Evolutionary conservation across 37 sponge, comb jelly and placozoan genomes (phyloP).

Genomic region (Halisarca cf. caerulea): DNA sequence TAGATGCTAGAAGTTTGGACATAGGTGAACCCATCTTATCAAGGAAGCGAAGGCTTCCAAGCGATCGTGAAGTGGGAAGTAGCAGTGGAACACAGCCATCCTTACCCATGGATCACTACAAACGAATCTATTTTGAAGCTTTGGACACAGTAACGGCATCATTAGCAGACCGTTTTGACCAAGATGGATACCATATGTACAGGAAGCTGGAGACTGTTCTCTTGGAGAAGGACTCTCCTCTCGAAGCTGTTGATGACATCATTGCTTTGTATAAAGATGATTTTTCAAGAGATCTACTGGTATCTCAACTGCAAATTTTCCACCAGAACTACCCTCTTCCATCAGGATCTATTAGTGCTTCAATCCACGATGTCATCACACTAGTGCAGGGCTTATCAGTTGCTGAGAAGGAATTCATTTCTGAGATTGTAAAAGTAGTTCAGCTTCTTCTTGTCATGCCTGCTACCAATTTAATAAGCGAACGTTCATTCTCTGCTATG

Average conservation of each 20-base stretch:
- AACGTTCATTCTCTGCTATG: slow-evolving; percentile 22
- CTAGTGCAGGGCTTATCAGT: not conserved
- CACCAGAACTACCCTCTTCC: slow-evolving; percentile 24
- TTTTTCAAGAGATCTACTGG: slow-evolving; percentile 6
- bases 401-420: not conserved
- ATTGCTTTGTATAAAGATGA: slow-evolving; percentile 16
- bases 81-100: not conserved
- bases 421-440: not conserved
- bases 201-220: slow-evolving; percentile 10
- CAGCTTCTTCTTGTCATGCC: slow-evolving; percentile 5
- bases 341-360: not conserved
- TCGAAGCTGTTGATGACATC: slow-evolving; percentile 10
- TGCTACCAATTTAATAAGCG: slow-evolving; percentile 1
- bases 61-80: slow-evolving; percentile 28
- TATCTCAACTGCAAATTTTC: slow-evolving; percentile 31
- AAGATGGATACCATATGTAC: slow-evolving; percentile 21
- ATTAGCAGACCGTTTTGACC: slow-evolving; percentile 4
- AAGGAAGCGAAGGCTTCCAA: not conserved
- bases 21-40: slow-evolving; percentile 2
- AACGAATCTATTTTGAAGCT: not conserved
- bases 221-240: not conserved
- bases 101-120: slow-evolving; percentile 16
- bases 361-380: slow-evolving; percentile 19
- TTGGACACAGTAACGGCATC: slow-evolving; percentile 24
- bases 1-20: not conserved